These are phyloP conservation scores for Anarrhichthys ocellatus DNA, from an alignment of 2,113 vertebrate species.

Conservation along the genomic window DNA sequence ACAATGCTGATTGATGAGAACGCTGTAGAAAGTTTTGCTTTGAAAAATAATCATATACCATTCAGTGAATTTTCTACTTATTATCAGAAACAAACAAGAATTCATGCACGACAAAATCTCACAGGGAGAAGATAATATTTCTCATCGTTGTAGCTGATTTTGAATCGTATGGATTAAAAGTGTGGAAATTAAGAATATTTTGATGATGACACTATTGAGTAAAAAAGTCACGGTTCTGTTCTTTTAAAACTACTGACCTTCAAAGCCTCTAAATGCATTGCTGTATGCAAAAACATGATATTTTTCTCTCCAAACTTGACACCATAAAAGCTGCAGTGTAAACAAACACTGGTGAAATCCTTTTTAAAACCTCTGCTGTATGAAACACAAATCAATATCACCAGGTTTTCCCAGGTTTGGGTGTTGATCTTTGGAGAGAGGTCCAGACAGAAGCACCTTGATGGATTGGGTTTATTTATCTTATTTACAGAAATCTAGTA, in stretches of 20 bases:
- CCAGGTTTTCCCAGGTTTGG: not conserved
- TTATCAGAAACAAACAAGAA: not conserved
- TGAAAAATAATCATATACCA: not conserved
- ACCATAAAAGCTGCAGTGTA: not conserved
- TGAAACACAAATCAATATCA: conserved; percentile 1
- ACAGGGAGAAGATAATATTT: not conserved
- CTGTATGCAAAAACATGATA: not conserved
- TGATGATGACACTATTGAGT: not conserved
- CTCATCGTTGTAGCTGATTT: not conserved
- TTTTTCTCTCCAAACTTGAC: not conserved
- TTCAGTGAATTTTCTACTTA: not conserved
- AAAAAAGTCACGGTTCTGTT: not conserved
- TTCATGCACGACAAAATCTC: not conserved
- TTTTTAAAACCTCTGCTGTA: not conserved
- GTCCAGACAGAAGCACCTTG: not conserved
- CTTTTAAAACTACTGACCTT: not conserved
- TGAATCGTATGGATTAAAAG: not conserved
- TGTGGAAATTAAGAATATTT: not conserved
- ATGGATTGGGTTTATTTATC: not conserved
- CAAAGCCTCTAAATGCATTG: not conserved
- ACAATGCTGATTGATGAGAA: conserved; percentile 5
- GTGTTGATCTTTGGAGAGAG: not conserved
- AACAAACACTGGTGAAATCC: not conserved
- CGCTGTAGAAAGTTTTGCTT: not conserved
- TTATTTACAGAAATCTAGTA: not conserved